Base-by-base conservation (phyloP, 2,113 vertebrate species). In the Hiodon tergisus region DNA sequence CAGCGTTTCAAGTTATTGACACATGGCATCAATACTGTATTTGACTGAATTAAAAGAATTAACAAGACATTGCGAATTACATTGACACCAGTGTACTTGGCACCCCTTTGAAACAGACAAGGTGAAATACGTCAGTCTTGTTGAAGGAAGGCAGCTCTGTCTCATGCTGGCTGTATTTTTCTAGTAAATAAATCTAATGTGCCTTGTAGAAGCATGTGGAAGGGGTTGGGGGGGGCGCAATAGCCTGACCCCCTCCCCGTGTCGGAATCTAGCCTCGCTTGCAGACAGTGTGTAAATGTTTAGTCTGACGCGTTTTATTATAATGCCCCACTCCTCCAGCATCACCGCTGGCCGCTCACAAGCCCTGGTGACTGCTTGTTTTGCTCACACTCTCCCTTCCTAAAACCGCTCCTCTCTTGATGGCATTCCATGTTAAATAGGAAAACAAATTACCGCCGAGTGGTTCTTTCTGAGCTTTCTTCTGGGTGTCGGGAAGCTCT, bases 251-350 rank as follows among this genome's bases (percentile, higher is more conserved):
- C 55, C 48, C 31, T 11, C 3, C 46, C 14, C 16, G 16, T 8
- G 68, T 17, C 47, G 65, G 69, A 79, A 61, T 71, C 14, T 63
- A 59, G 14, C 57, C 78, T 62, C 47, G n/a, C 54, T 10, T 47
- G 55, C 69, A 81, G 78, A 77, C 77, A 9, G 71, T 82, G 78
- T 79, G 70, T 62, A 83, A 84, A 82, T 86, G 80, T 86, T 86
- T 86, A 84, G 84, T 86, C 86, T 86, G 67, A 31, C 6, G 11
- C 60, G 54, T 75, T 78, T 74, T 74, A 70, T 72, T 80, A 75
- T 74, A 69, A 77, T 67, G 71, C 77, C 76, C 54, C 69, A 74
- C 81, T 68, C 52, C 81, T 66, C 53, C 6, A 71, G 50, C 65
- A 54, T 69, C 74, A 67, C 68, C 66, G 75, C 80, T 73, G 74